Evolutionary conservation across 2,113 vertebrate species (phyloP).

Genomic region (Cephalopterus ornatus): DNA sequence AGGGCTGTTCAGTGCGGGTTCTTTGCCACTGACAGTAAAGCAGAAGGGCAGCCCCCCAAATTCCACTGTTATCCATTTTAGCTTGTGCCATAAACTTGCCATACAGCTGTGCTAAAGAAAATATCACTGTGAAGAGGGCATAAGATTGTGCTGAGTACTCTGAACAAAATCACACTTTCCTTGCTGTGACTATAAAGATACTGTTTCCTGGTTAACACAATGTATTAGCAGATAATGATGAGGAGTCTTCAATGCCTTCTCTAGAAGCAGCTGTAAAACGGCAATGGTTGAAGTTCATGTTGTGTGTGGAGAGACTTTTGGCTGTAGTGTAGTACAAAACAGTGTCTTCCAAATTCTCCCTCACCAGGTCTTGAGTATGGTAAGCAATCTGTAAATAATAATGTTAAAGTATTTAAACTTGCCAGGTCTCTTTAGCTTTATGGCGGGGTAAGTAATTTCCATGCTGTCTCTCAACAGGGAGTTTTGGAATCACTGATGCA

Average conservation of each 20-base stretch:
- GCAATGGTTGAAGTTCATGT: background rate
- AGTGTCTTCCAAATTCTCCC: background rate
- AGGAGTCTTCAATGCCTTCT: background rate
- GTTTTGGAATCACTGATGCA: background rate
- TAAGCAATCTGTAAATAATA: background rate
- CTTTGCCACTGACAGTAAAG: background rate
- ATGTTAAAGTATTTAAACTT: background rate
- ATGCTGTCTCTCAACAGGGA: background rate
- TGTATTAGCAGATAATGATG: background rate
- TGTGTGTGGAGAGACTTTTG: no score
- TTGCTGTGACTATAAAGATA: background rate
- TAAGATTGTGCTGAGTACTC: background rate
- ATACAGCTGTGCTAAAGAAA: background rate
- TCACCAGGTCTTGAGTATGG: background rate
- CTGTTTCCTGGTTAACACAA: background rate
- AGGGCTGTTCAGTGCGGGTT: background rate
- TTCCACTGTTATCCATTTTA: fast-evolving
- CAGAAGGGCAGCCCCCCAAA: background rate
- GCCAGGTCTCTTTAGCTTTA: background rate
- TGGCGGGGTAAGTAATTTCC: background rate
- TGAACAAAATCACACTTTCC: background rate
- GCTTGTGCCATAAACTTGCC: fast-evolving
- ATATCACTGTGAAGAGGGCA: fast-evolving
- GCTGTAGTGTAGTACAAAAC: background rate
- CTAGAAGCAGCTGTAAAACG: background rate